Evolutionary conservation across 1,140 invertebrate species (phyloP), one percentile per base, ranked within the genome.

Genomic region (Triops longicaudatus): DNA sequence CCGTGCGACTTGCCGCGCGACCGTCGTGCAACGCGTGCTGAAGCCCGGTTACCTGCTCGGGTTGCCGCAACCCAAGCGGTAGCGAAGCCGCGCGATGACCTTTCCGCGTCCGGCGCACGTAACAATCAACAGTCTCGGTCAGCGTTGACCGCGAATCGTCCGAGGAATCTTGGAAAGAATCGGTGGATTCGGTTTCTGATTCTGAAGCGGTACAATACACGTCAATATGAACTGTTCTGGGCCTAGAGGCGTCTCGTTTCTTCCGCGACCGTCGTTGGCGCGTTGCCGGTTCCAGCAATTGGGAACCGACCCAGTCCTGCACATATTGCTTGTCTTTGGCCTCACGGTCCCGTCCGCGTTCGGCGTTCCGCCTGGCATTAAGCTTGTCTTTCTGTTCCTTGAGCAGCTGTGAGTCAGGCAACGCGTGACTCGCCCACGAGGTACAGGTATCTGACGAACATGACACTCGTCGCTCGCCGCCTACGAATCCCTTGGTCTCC

Each of bases 131-230:
- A 0, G 74, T 17, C 11, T 75, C 42, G 22, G 42, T 17, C 37
- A 63, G 27, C 37, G 74, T 50, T n/a, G 74, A 50, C 26, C 63
- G 27, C 43, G 74, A 75, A 50, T 75, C 74, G 41, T 75, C 63
- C 10, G 74, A 75, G n/a, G 43, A 43, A 31, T 75, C 74, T 17
- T 63, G 27, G 37, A 41, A 28, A 1, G 50, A 63, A 63, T 27
- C 42, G 0, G 41, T 27, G 12, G 74, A 50, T 50, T 44, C 74
- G 26, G 22, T 50, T 50, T 89, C 88, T n/a, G 86, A 85, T 79
- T 91, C 90, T 1, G 90, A 90, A 1, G 89, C 90, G 0, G 90
- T 91, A 81, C 91, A 92, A 79, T 92, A 92, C 5, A 92, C 91
- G 83, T 92, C 91, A 50, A 92, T 92, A 80, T 92, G 91, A 17